Base-by-base conservation (phyloP, 2,888 invertebrate genomes). In the Netelia virgata region DNA sequence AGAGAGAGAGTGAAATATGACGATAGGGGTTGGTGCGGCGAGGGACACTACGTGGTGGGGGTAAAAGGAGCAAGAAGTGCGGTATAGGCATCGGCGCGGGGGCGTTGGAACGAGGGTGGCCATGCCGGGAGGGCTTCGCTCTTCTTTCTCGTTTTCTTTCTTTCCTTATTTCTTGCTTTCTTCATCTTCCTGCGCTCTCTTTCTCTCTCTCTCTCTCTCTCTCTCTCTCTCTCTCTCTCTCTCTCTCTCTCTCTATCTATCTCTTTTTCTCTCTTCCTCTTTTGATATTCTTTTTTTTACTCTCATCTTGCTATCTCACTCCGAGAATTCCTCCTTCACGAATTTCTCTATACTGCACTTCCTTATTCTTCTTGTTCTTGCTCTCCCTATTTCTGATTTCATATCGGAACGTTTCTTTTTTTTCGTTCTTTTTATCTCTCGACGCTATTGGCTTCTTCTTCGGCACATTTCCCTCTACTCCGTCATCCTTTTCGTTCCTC, bases 41-140 rank as follows among this genome's bases (percentile, higher is more conserved):
- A 75, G 81, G 82, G 81, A 61, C 57, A 84, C 64, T 28, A 5
- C 57, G 70, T 16, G 82, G 70, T 43, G 83, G 76, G 84, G 76
- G 28, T 66, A 73, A 73, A 72, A 76, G 82, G 74, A 77, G 78
- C 78, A 66, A 84, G 84, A 82, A 84, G 70, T 43, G 75, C 74
- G 78, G 82, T 78, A 72, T 53, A 64, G 77, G 73, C 81, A 84
- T 84, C 81, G 82, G 64, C 55, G 82, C 75, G 84, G 79, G 84
- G 84, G 84, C 78, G 84, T 79, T 82, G 66, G 73, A 82, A 76
- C 84, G 84, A 82, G 82, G 84, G 84, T 84, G 70, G 82, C 84
- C 82, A 64, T 64, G 77, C 78, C 81, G 84, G 77, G 82, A 83
- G 77, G 80, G 81, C 81, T 75, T 68, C 66, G 59, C 85, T 81